These are phyloP conservation scores for Chrysopilus asiliformis DNA, from an alignment of 2,888 invertebrate genomes.

Conservation along the genomic window DNA sequence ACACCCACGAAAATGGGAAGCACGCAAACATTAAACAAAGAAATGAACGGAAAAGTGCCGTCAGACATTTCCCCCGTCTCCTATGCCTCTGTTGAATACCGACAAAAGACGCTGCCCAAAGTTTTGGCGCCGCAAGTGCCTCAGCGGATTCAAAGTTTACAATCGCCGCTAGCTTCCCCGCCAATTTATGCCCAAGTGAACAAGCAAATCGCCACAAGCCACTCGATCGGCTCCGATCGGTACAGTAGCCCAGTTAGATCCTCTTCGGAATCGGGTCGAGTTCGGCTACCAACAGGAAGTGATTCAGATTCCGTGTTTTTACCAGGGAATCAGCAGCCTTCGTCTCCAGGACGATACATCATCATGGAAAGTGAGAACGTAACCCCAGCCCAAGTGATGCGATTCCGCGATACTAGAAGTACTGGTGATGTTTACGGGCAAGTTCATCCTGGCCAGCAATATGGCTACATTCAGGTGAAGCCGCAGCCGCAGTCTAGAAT, in stretches of 20 bases:
- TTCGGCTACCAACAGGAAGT: slow-evolving; percentile 15
- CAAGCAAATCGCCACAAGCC: slow-evolving; percentile 29
- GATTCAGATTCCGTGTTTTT: slow-evolving; percentile 20
- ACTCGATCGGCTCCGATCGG: slow-evolving; percentile 29
- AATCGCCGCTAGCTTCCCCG: slow-evolving; percentile 15
- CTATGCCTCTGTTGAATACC: slow-evolving; percentile 30
- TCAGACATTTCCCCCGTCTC: slow-evolving; percentile 31
- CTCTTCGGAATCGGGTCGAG: slow-evolving; percentile 11
- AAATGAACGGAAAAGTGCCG: slow-evolving; percentile 15
- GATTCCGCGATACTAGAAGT: not conserved
- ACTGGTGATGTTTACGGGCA: not conserved
- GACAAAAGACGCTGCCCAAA: slow-evolving; percentile 13
- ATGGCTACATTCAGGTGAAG: not conserved
- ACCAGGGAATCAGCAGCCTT: slow-evolving; percentile 12
- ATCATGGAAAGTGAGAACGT: not conserved
- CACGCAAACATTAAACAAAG: slow-evolving; percentile 21
- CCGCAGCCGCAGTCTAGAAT: not conserved
- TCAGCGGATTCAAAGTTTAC: slow-evolving; percentile 28
- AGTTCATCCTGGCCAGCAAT: not conserved
- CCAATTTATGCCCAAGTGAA: slow-evolving; percentile 33
- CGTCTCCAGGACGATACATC: slow-evolving; percentile 1
- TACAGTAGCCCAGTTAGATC: slow-evolving; percentile 24
- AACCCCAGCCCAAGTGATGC: not conserved
- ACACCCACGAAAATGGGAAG: slow-evolving; percentile 20
- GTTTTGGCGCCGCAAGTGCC: slow-evolving; percentile 30